phyloP scores from a whole-genome alignment of 2,888 invertebrate genomes.

The Thera britannica region DNA sequence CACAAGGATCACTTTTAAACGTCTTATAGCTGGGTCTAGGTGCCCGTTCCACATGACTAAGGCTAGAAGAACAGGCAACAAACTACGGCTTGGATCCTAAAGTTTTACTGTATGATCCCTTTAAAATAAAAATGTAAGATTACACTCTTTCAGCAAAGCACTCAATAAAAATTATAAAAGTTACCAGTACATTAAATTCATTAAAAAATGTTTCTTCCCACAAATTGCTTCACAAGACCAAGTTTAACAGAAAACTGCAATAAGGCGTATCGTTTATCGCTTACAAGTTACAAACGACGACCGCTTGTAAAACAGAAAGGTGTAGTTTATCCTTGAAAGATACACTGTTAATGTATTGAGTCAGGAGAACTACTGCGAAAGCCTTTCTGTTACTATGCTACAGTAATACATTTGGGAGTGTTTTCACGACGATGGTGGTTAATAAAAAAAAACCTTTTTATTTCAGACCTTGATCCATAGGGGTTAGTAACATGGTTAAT shows the following conservation, averaged over 20 bases:
- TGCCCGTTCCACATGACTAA: too few species aligned
- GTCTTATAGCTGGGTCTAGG: too few species aligned
- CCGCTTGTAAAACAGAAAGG: constrained; percentile 37
- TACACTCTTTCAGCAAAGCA: too few species aligned
- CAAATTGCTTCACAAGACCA: constrained; percentile 10
- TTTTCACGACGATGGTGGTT: neutral
- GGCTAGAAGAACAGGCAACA: too few species aligned
- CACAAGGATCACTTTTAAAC: too few species aligned
- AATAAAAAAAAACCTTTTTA: too few species aligned
- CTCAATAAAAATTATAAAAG: neutral
- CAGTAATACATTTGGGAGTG: too few species aligned
- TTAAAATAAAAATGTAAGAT: too few species aligned
- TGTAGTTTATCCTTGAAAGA: constrained; percentile 37
- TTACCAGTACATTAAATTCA: neutral
- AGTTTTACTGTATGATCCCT: too few species aligned
- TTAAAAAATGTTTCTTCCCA: neutral
- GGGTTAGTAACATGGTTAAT: too few species aligned
- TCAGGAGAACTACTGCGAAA: constrained; percentile 32
- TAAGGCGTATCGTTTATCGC: constrained; percentile 32
- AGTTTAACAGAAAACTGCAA: constrained; percentile 15
- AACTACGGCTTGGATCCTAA: too few species aligned
- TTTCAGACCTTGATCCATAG: too few species aligned
- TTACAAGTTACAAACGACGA: constrained; percentile 31
- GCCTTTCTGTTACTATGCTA: neutral
- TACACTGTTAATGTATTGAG: constrained; percentile 36